Evolutionary conservation across 1,140 invertebrate species (phyloP).

Genomic region (Drosophila oshimai): DNA sequence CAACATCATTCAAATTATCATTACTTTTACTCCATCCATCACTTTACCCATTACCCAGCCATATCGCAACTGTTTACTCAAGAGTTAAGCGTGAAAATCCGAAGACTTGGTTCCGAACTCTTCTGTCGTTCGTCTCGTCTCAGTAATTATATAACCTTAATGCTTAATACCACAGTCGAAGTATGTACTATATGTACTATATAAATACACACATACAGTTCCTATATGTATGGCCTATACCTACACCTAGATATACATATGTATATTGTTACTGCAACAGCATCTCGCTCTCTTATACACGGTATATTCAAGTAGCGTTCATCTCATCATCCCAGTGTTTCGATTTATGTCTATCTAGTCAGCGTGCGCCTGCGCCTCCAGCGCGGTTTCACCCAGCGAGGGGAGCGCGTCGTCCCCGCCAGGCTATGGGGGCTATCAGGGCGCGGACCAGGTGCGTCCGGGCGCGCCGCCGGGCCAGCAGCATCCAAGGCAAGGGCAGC

Average conservation of each 20-base stretch:
- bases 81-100: constrained; percentile 28
- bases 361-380: too few species aligned
- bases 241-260: constrained; percentile 55
- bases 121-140: constrained; percentile 14
- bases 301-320: constrained; percentile 66
- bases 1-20: constrained; percentile 71
- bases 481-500: constrained; percentile 48
- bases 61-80: constrained; percentile 3
- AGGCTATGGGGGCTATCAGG: constrained; percentile 20
- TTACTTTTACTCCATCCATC: not conserved
- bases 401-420: constrained; percentile 14
- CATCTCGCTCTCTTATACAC: constrained; percentile 70
- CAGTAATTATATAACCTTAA: constrained; percentile 69
- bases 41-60: not conserved
- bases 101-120: constrained; percentile 29
- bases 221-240: constrained; percentile 44
- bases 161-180: constrained; percentile 82
- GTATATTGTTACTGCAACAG: constrained; percentile 73
- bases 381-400: constrained; percentile 10
- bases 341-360: constrained; percentile 7
- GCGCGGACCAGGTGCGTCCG: constrained; percentile 14
- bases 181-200: constrained; percentile 72
- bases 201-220: constrained; percentile 37
- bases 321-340: constrained; percentile 5
- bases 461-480: constrained; percentile 24